Conservation (phyloP, 2,113 vertebrate genomes). For the Nyctereutes procyonoides region DNA sequence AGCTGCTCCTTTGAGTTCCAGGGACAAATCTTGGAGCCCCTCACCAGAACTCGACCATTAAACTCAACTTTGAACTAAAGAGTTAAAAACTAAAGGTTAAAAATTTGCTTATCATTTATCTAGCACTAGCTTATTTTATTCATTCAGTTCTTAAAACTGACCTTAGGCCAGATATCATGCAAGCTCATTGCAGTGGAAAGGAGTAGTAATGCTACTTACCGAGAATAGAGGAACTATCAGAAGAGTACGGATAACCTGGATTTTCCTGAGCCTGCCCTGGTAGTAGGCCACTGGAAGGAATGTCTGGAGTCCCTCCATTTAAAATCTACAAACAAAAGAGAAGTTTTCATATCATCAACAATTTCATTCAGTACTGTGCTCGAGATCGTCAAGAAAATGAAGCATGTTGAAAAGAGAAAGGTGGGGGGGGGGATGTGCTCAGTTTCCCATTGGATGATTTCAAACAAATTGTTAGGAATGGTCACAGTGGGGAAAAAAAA, state of each 20-base stretch:
- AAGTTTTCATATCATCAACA: background rate
- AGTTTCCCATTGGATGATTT: background rate
- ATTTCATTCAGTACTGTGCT: background rate
- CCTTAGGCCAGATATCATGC: background rate
- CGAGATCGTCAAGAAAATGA: constrained; percentile 39
- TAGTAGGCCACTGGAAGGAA: constrained; percentile 92
- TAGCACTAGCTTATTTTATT: constrained; percentile 43
- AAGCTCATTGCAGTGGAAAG: background rate
- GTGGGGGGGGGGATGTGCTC: background rate
- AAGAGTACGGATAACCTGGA: constrained; percentile 97
- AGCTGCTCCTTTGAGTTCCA: background rate
- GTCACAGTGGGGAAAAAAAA: no score
- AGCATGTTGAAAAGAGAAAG: background rate
- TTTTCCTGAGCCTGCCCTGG: constrained; percentile 94
- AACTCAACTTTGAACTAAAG: background rate
- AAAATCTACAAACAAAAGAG: constrained; percentile 89
- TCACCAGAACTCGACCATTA: background rate
- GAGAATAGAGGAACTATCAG: constrained; percentile 95
- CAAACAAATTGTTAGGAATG: constrained; percentile 11
- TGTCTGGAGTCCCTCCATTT: constrained; percentile 96
- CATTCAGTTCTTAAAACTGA: constrained; percentile 46
- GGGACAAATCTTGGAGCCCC: background rate
- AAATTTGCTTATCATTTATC: background rate
- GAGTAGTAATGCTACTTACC: constrained; percentile 88
- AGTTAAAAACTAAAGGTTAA: background rate